A percentile compares a stretch with the other conserved stretches of the same genome.
Conservation (phyloP, 2,797 vertebrate genomes). For the Malurus leucopterus region DNA sequence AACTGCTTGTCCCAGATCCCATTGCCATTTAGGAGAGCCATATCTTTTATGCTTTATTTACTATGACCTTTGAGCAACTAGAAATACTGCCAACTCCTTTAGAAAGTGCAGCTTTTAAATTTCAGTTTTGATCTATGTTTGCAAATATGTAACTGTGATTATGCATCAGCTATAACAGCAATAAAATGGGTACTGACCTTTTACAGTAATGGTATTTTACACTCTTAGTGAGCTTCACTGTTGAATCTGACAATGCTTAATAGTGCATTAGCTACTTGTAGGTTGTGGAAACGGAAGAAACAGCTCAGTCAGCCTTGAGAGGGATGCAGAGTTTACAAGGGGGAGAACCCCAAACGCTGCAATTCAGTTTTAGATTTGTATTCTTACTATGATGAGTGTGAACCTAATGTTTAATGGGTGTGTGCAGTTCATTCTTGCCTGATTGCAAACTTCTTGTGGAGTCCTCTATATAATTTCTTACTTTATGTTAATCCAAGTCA, state of each 20-base stretch:
- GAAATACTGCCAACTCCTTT: not conserved
- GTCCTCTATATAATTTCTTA: not conserved
- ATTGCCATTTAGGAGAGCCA: not conserved
- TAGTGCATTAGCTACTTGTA: not conserved
- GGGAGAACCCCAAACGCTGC: not conserved
- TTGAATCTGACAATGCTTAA: not conserved
- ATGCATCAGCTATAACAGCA: not conserved
- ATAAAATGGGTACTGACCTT: not conserved
- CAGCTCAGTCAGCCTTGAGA: not conserved
- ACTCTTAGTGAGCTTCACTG: not conserved
- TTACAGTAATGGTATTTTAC: not conserved
- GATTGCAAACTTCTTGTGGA: not conserved
- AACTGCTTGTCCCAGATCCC: not conserved
- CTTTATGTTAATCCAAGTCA: fast-evolving
- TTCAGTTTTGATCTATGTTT: not conserved
- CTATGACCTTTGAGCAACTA: not conserved
- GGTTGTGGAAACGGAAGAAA: not conserved
- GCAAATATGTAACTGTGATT: not conserved
- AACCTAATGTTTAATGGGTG: not conserved
- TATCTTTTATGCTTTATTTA: not conserved
- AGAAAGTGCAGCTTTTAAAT: not conserved
- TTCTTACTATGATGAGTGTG: not conserved
- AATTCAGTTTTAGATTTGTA: not conserved
- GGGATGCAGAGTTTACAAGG: not conserved
- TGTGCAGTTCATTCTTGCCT: not conserved